These are phyloP conservation scores for Phylloscopus collybita DNA, from an alignment of 2,797 vertebrate species.

Conservation along the genomic window DNA sequence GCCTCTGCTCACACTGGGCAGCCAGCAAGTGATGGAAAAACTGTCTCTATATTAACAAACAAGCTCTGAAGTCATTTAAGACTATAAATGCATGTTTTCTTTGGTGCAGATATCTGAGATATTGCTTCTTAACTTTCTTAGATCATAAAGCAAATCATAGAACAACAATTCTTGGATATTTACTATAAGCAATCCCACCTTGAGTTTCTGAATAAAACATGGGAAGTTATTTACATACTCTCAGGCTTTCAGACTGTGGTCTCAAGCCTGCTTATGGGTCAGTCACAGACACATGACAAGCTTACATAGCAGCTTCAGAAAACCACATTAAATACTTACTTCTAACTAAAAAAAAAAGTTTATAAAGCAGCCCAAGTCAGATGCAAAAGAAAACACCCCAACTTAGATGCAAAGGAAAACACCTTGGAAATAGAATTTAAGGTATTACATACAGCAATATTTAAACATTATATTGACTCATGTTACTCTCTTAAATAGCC, in stretches of 20 bases:
- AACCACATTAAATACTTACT: not conserved
- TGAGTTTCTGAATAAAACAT: not conserved
- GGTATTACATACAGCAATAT: not conserved
- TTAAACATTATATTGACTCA: rapidly evolving
- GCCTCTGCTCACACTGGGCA: not conserved
- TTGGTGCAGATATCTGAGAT: not conserved
- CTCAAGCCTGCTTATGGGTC: not conserved
- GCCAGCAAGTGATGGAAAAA: not conserved
- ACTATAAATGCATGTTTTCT: not conserved
- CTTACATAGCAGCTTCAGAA: not conserved
- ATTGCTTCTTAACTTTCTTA: not conserved
- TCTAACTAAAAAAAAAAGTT: not conserved
- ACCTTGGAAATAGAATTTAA: not conserved
- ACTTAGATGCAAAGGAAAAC: not conserved
- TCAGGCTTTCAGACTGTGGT: not conserved
- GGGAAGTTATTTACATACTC: not conserved
- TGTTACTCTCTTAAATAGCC: not conserved
- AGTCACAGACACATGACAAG: not conserved
- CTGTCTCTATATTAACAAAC: not conserved
- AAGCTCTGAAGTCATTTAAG: not conserved
- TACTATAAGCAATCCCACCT: not conserved
- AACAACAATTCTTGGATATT: not conserved
- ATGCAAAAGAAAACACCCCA: not conserved
- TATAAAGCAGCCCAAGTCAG: not conserved
- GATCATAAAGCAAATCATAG: not conserved